Percentiles rank a stretch among this genome's conserved stretches.
Conservation (phyloP, 1,140 invertebrate species). For the Calliphora vicina region DNA sequence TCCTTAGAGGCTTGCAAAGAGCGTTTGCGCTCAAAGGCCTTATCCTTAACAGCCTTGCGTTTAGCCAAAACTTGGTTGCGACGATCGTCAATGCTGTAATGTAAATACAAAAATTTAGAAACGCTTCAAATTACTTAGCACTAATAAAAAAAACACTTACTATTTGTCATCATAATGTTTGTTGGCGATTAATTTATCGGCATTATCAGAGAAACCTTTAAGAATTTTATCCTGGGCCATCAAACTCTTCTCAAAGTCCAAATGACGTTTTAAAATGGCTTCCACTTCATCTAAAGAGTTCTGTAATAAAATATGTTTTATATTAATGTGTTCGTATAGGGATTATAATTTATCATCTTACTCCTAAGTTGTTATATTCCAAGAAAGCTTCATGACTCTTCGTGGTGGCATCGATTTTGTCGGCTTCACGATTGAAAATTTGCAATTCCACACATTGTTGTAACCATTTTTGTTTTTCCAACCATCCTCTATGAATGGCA, state of each 20-base stretch:
- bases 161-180: constrained; percentile 87
- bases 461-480: constrained; percentile 83
- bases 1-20: constrained; percentile 79
- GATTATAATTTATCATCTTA: constrained; percentile 63
- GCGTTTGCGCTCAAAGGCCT: constrained; percentile 75
- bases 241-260: constrained; percentile 93
- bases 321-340: background rate
- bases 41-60: constrained; percentile 76
- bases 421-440: constrained; percentile 94
- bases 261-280: constrained; percentile 90
- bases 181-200: constrained; percentile 82
- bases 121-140: background rate
- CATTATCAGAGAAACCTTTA: constrained; percentile 84
- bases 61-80: constrained; percentile 78
- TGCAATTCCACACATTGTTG: constrained; percentile 87
- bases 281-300: constrained; percentile 94
- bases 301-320: constrained; percentile 63
- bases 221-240: constrained; percentile 93
- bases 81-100: constrained; percentile 75
- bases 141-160: constrained; percentile 66
- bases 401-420: constrained; percentile 95
- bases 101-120: background rate
- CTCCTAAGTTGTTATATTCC: constrained; percentile 87
- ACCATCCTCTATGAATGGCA: constrained; percentile 79
- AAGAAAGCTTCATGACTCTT: constrained; percentile 93